Percentiles rank a stretch among this genome's conserved stretches.
Evolutionary conservation across 2,797 vertebrate species (phyloP).

Genomic region (Leptodactylus fallax): DNA sequence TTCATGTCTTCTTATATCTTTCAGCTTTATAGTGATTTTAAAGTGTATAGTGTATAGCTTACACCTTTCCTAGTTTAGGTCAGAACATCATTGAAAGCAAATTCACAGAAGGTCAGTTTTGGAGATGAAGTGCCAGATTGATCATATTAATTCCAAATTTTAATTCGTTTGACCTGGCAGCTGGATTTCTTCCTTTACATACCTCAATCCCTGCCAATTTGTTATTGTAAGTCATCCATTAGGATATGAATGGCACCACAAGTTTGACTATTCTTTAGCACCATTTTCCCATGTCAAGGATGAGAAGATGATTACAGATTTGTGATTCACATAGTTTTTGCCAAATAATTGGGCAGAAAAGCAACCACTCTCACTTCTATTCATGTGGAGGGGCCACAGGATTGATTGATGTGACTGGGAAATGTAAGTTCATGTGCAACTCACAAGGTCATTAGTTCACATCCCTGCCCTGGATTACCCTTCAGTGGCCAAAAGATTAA

Average conservation of each 20-base stretch:
- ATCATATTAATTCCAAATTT: background rate
- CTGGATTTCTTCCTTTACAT: slow-evolving; percentile 17
- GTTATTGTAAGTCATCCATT: slow-evolving; percentile 52
- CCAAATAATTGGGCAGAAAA: slow-evolving; percentile 55
- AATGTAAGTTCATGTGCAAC: slow-evolving; percentile 64
- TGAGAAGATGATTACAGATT: slow-evolving; percentile 56
- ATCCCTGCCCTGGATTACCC: slow-evolving; percentile 44
- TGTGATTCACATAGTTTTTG: slow-evolving; percentile 59
- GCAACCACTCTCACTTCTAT: slow-evolving; percentile 51
- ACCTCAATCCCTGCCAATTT: slow-evolving; percentile 38
- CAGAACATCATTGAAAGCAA: background rate
- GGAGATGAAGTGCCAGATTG: background rate
- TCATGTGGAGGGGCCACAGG: slow-evolving; percentile 55
- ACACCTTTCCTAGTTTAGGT: background rate
- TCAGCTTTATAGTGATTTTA: background rate
- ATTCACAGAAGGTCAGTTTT: no score
- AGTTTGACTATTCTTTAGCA: slow-evolving; percentile 53
- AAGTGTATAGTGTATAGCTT: no score
- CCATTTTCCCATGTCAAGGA: slow-evolving; percentile 62
- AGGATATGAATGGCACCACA: slow-evolving; percentile 56
- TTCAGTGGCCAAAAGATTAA: slow-evolving; percentile 11
- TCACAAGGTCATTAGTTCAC: slow-evolving; percentile 63
- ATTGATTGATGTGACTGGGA: slow-evolving; percentile 64
- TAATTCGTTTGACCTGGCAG: slow-evolving; percentile 21
- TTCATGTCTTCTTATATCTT: background rate